phyloP scores from a whole-genome alignment of 2,113 vertebrate genomes.

The Polypterus bichir region DNA sequence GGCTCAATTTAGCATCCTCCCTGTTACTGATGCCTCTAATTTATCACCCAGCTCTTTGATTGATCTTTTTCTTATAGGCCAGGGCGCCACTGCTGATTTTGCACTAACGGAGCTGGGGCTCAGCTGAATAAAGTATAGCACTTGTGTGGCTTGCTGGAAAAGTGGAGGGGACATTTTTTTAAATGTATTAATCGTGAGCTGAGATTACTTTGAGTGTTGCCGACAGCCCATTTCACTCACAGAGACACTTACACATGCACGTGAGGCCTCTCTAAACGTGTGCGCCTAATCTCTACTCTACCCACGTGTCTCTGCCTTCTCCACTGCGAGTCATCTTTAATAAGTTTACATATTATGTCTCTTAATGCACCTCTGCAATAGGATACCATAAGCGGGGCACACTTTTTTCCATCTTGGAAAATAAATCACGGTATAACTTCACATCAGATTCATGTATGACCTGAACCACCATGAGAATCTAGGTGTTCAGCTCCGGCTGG shows the following conservation, averaged over 20 bases:
- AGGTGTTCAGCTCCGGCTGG: no score
- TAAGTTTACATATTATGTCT: no score
- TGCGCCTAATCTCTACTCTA: constrained; percentile 33
- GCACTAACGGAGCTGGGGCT: constrained; percentile 39
- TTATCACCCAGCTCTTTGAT: constrained; percentile 66
- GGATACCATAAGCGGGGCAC: no score
- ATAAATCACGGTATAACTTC: no score
- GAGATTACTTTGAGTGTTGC: constrained; percentile 36
- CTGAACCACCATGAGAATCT: no score
- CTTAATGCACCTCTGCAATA: no score
- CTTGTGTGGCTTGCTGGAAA: constrained; percentile 32
- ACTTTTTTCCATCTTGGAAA: no score
- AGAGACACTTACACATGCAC: constrained; percentile 8
- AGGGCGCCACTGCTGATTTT: constrained; percentile 53
- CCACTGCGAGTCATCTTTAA: no score
- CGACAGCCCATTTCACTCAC: constrained; percentile 39
- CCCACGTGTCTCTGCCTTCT: constrained; percentile 1
- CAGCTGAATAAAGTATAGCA: constrained; percentile 44
- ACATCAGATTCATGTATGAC: no score
- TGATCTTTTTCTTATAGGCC: constrained; percentile 67
- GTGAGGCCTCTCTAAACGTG: constrained; percentile 34
- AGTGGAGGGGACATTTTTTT: constrained; percentile 62
- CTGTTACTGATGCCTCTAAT: constrained; percentile 52
- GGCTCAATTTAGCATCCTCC: constrained; percentile 48
- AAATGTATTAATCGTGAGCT: constrained; percentile 55